Conservation (phyloP, 2,888 invertebrate species). For the Iphiclides podalirius region DNA sequence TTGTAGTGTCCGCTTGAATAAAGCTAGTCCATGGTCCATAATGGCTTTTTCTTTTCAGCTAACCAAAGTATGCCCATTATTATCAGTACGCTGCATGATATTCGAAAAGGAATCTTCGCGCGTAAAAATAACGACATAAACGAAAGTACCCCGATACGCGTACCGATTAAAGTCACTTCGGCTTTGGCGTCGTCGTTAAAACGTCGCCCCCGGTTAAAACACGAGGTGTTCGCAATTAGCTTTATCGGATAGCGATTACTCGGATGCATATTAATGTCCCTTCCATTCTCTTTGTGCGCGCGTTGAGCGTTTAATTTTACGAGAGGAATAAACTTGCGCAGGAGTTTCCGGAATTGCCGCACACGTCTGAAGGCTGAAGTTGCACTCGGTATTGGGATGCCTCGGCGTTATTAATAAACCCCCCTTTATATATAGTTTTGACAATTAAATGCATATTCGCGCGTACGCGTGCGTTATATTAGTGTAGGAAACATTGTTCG, state of each 20-base stretch:
- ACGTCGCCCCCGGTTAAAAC: slow-evolving; percentile 2
- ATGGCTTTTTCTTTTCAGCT: no score
- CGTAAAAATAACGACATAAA: no score
- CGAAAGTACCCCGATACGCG: not conserved
- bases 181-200: slow-evolving; percentile 4
- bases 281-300: slow-evolving; percentile 35
- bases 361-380: slow-evolving; percentile 31
- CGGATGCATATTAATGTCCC: slow-evolving; percentile 25
- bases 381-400: slow-evolving; percentile 25
- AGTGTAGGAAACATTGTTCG: no score
- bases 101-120: no score
- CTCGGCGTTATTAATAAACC: slow-evolving; percentile 20
- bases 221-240: slow-evolving; percentile 9
- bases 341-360: slow-evolving; percentile 53
- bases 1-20: no score
- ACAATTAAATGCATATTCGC: no score
- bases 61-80: no score
- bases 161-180: slow-evolving; percentile 1
- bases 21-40: no score
- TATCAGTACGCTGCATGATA: no score
- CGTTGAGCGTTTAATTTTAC: slow-evolving; percentile 49
- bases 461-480: no score
- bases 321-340: slow-evolving; percentile 51
- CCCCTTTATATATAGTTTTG: not conserved
- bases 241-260: slow-evolving; percentile 19